Evolutionary conservation across 1,140 invertebrate species (phyloP).

Genomic region (Heliconius congener): DNA sequence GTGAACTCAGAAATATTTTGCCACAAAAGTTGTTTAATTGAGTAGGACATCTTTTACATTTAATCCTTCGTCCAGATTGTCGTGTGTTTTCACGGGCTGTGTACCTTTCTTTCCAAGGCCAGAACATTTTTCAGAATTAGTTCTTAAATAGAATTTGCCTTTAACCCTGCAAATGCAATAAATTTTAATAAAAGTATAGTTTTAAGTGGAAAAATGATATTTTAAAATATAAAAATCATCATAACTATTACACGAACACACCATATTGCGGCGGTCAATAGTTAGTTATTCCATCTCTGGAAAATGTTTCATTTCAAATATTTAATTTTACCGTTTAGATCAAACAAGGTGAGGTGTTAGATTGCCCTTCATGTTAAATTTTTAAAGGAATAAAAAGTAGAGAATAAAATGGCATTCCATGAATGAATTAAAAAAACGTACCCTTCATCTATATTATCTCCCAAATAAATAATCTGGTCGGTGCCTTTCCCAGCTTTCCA

Average conservation of each 20-base stretch:
- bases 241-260: no score
- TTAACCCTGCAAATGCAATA: not conserved
- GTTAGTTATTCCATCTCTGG: no score
- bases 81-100: not conserved
- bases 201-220: no score
- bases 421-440: not conserved
- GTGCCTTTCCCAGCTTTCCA: not conserved
- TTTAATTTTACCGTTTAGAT: no score
- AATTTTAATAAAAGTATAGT: not conserved
- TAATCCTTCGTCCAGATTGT: no score
- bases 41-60: not conserved
- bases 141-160: conserved; percentile 7
- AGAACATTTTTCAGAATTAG: not conserved
- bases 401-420: not conserved
- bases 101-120: not conserved
- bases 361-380: no score
- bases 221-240: no score
- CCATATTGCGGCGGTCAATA: no score
- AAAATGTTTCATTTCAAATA: no score
- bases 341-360: no score
- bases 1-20: no score
- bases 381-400: not conserved
- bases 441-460: not conserved
- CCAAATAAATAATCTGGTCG: conserved; percentile 1
- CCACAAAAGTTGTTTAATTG: no score